phyloP scores from a whole-genome alignment of 2,113 vertebrate species.

The Podocnemis expansa region DNA sequence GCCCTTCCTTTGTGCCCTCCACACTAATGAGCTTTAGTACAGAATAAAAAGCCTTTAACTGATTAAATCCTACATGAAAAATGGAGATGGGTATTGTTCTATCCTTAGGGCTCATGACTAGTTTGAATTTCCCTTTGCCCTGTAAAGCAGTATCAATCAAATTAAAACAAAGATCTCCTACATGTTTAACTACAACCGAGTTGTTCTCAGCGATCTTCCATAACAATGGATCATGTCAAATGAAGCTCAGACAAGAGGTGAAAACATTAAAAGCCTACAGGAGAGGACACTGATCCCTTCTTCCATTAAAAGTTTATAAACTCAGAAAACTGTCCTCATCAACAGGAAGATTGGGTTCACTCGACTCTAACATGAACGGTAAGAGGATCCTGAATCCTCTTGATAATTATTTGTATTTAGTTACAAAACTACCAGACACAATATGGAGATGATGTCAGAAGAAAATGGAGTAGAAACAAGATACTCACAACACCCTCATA shows the following conservation, averaged over 20 bases:
- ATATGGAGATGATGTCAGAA: background rate
- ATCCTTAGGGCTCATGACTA: background rate
- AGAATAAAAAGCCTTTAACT: background rate
- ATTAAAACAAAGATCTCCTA: background rate
- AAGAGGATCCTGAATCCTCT: background rate
- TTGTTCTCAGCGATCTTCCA: background rate
- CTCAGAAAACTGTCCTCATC: background rate
- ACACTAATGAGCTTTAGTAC: background rate
- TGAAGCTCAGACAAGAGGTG: background rate
- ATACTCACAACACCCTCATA: background rate
- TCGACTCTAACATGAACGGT: background rate
- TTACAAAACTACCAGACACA: background rate
- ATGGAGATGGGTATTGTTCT: background rate
- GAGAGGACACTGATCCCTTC: background rate
- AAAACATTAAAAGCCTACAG: constrained; percentile 29
- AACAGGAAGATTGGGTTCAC: background rate
- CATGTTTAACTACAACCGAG: background rate
- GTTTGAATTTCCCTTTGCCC: background rate
- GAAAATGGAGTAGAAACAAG: background rate
- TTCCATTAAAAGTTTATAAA: background rate
- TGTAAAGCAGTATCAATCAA: background rate
- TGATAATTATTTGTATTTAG: background rate
- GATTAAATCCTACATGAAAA: background rate
- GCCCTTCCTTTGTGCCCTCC: background rate
- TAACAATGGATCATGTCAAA: background rate